Conservation (phyloP, 2,797 vertebrate species). For the Fistularia tabacaria region DNA sequence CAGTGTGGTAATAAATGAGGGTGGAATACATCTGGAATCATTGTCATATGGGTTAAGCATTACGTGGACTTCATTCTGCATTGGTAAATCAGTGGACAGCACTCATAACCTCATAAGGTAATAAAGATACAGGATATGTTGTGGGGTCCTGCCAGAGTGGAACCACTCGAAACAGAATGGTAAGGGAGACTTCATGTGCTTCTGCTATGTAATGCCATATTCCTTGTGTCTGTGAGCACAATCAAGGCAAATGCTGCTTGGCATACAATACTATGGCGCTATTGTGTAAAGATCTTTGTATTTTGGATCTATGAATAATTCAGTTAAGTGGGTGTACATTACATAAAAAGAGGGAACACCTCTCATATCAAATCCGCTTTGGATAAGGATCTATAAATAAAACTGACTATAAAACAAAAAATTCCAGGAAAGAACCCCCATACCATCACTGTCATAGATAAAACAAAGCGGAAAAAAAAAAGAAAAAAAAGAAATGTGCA, state of each 20-base stretch:
- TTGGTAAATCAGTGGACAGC: conserved; percentile 81
- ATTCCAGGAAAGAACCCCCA: too few relatives aligned
- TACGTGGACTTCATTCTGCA: conserved; percentile 81
- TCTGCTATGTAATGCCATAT: conserved; percentile 30
- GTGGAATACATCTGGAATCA: conserved; percentile 84
- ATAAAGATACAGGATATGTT: conserved; percentile 77
- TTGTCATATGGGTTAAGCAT: conserved; percentile 82
- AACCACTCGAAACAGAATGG: conserved; percentile 42
- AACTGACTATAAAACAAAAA: too few relatives aligned
- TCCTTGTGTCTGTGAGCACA: conserved; percentile 27
- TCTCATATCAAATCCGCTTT: background rate
- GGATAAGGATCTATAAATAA: too few relatives aligned
- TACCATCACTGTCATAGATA: too few relatives aligned
- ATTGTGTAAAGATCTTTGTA: conserved; percentile 5
- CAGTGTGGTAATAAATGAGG: conserved; percentile 84
- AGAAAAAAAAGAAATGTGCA: conserved; percentile 29
- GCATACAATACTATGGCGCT: background rate
- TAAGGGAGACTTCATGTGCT: conserved; percentile 45
- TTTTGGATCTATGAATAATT: conserved; percentile 2
- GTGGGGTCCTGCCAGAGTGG: conserved; percentile 59
- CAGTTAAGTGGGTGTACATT: conserved; percentile 5
- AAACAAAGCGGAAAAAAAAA: too few relatives aligned
- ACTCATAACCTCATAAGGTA: conserved; percentile 77
- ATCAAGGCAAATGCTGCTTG: conserved; percentile 12
- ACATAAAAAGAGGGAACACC: conserved; percentile 1